These are phyloP conservation scores for Netta rufina DNA, from an alignment of 2,797 vertebrate genomes.

Conservation along the genomic window DNA sequence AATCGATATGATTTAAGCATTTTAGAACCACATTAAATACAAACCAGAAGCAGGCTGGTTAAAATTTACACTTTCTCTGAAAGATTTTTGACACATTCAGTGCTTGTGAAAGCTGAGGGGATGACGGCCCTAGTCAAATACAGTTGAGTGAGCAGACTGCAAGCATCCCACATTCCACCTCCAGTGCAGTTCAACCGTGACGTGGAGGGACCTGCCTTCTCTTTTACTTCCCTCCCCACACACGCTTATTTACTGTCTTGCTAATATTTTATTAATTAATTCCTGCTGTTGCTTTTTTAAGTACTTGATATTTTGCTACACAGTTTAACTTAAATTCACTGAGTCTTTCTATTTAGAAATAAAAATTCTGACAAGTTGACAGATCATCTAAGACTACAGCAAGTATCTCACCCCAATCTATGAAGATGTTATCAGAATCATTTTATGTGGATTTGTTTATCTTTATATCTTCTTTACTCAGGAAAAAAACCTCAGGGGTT, in stretches of 20 bases:
- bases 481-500: slow-evolving; percentile 24
- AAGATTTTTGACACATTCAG: slow-evolving; percentile 84
- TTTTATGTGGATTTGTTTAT: slow-evolving; percentile 20
- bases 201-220: slow-evolving; percentile 75
- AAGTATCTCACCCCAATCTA: background rate
- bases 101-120: slow-evolving; percentile 80
- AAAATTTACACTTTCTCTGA: slow-evolving; percentile 83
- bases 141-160: slow-evolving; percentile 86
- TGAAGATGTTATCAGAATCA: slow-evolving; percentile 11
- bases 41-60: slow-evolving; percentile 79
- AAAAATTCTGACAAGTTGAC: slow-evolving; percentile 43
- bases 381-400: background rate
- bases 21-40: slow-evolving; percentile 78
- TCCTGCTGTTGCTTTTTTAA: background rate
- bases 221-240: slow-evolving; percentile 53
- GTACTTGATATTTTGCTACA: background rate
- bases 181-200: slow-evolving; percentile 83
- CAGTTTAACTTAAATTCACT: slow-evolving; percentile 18
- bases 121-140: slow-evolving; percentile 84
- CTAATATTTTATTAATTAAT: slow-evolving; percentile 73
- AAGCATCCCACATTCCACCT: slow-evolving; percentile 78
- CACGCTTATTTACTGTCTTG: slow-evolving; percentile 57
- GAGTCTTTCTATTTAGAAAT: slow-evolving; percentile 45
- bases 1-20: slow-evolving; percentile 65
- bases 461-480: slow-evolving; percentile 35